phyloP scores from a whole-genome alignment of 2,888 invertebrate species.

The Iphiclides podalirius region DNA sequence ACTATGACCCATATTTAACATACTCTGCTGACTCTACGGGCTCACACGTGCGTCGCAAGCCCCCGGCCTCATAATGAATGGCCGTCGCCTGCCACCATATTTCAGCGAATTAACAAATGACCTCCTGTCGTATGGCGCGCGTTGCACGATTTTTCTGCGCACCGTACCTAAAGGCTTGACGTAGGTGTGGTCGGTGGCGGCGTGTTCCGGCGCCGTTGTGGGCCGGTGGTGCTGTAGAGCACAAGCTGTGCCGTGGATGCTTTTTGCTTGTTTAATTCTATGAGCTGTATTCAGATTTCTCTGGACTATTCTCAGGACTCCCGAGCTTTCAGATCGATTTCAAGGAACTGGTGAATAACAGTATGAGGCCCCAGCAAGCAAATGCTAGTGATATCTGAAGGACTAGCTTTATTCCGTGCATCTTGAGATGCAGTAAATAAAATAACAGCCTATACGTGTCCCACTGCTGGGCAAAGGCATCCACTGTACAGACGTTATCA shows the following conservation, averaged over 20 bases:
- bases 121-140: conserved; percentile 67
- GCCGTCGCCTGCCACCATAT: conserved; percentile 75
- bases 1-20: not conserved
- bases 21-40: conserved; percentile 49
- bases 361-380: too few relatives aligned
- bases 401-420: too few relatives aligned
- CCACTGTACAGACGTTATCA: too few relatives aligned
- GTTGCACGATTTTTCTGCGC: conserved; percentile 75
- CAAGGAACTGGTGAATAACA: too few relatives aligned
- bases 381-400: too few relatives aligned
- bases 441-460: too few relatives aligned
- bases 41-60: conserved; percentile 74
- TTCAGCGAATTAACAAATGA: conserved; percentile 79
- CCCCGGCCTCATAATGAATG: conserved; percentile 76
- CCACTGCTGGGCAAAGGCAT: too few relatives aligned
- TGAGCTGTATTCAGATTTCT: too few relatives aligned
- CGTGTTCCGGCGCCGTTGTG: conserved; percentile 32
- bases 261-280: too few relatives aligned
- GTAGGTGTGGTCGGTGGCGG: conserved; percentile 75
- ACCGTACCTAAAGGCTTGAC: conserved; percentile 69
- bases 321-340: too few relatives aligned
- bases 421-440: too few relatives aligned
- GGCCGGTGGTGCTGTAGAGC: not conserved
- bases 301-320: too few relatives aligned
- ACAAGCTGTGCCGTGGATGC: not conserved